Evolutionary conservation across 2,888 invertebrate genomes (phyloP), one percentile per base, ranked within the genome.

Genomic region (Operophtera brumata): DNA sequence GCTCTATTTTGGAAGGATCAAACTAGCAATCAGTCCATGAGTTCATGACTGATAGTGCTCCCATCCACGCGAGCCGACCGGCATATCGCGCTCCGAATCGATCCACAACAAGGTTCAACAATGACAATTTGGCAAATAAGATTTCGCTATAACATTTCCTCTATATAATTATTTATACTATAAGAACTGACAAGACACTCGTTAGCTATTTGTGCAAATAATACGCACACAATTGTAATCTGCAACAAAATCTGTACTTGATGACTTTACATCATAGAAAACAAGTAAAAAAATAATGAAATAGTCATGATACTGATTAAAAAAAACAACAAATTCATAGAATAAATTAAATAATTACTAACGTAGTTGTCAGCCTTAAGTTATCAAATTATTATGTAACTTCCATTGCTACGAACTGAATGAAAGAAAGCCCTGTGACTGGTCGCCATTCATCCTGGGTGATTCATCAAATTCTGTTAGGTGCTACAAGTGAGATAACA

Each of bases 311-410:
- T 46, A 55, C 49, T 26, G 35, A 56, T 51, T 3, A 20, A 20
- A 20, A 51, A 58, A 60, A 56, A 57, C 57, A 55, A 48, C 54
- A 61, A 62, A 61, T 53, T 43, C 45, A 64, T 65, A 52, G 62
- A 64, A 64, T 65, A 62, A 62, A 62, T 64, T 66, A 69, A 68
- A 69, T 64, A 61, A 67, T 67, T 67, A 69, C 69, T 70, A 69
- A 71, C 70, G 67, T 70, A 71, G 64, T 62, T 64, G 64, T 74
- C 77, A 77, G 74, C 75, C 73, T 76, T 76, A 58, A 65, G 66
- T 62, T 66, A 62, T 66, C 64, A 66, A 67, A 70, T 64, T 67
- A 71, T 60, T 68, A 67, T 69, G 67, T 62, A 67, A 66, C 60
- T 60, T 67, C 63, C 65, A 66, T 67, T 71, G 65, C 59, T 61